A percentile compares a stretch with the other conserved stretches of the same genome.
phyloP scores from a whole-genome alignment of 1,140 invertebrate species.

The Daktulosphaira vitifoliae region DNA sequence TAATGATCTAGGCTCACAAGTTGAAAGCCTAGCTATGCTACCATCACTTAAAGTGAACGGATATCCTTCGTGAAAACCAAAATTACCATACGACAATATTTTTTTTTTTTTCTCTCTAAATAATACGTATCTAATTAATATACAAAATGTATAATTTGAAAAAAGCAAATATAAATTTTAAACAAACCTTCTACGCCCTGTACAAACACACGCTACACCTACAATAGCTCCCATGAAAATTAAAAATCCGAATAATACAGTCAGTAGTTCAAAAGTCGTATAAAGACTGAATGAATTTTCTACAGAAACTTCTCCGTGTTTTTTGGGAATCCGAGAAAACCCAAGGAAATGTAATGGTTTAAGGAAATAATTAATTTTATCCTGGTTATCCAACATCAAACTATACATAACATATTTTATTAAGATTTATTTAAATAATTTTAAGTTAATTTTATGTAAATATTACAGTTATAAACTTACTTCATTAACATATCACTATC shows the following conservation, averaged over 20 bases:
- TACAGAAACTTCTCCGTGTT: background rate
- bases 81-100: background rate
- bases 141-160: no score
- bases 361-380: background rate
- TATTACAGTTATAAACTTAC: conserved; percentile 34
- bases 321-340: conserved; percentile 15
- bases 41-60: conserved; percentile 28
- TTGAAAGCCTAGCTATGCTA: conserved; percentile 29
- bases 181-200: conserved; percentile 14
- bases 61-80: conserved; percentile 17
- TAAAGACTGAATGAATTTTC: conserved; percentile 13
- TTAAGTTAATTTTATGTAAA: background rate
- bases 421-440: background rate
- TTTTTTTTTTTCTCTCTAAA: background rate
- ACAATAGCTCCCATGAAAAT: conserved; percentile 68
- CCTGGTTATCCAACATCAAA: conserved; percentile 16
- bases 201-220: conserved; percentile 62
- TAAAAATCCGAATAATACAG: conserved; percentile 55
- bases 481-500: conserved; percentile 60
- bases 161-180: no score
- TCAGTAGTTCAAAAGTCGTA: conserved; percentile 8
- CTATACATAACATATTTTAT: background rate
- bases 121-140: no score
- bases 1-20: conserved; percentile 37
- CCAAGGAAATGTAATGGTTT: conserved; percentile 2